These are phyloP conservation scores for Columba janthina DNA, from an alignment of 2,113 vertebrate species.

Conservation along the genomic window DNA sequence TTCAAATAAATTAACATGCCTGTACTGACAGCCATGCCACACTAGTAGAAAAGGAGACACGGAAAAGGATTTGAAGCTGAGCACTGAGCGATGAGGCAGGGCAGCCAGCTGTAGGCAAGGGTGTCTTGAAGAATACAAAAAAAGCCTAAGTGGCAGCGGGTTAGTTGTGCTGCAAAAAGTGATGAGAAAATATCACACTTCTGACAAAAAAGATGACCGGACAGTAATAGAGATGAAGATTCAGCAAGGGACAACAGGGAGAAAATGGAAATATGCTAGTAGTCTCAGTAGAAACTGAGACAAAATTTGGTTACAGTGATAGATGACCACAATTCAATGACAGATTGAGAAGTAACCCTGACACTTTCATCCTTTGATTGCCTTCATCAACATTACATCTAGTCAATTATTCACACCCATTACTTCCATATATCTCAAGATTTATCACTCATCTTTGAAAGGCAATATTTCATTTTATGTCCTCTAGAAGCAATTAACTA, in stretches of 20 bases:
- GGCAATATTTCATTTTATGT: conserved; percentile 29
- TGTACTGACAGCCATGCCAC: background rate
- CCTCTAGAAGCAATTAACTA: conserved; percentile 48
- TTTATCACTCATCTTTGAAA: conserved; percentile 51
- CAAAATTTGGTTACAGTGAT: background rate
- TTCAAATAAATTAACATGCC: background rate
- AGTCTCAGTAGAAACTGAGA: background rate
- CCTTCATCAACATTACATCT: conserved; percentile 29
- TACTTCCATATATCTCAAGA: conserved; percentile 6
- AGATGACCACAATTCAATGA: background rate
- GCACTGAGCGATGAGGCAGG: rapidly evolving
- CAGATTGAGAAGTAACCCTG: conserved; percentile 25
- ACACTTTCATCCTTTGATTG: conserved; percentile 18
- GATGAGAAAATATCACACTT: background rate
- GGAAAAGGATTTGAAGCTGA: background rate
- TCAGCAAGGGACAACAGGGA: background rate
- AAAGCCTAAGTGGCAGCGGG: background rate
- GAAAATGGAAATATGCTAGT: background rate
- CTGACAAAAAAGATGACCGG: background rate
- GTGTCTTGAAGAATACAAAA: background rate
- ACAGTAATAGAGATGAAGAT: background rate
- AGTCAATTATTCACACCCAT: conserved; percentile 14
- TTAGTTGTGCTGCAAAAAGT: background rate
- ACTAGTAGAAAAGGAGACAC: background rate
- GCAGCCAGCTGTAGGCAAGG: background rate